These are phyloP conservation scores for Drosophila kuntzei DNA, from an alignment of 2,888 invertebrate species.

Conservation along the genomic window DNA sequence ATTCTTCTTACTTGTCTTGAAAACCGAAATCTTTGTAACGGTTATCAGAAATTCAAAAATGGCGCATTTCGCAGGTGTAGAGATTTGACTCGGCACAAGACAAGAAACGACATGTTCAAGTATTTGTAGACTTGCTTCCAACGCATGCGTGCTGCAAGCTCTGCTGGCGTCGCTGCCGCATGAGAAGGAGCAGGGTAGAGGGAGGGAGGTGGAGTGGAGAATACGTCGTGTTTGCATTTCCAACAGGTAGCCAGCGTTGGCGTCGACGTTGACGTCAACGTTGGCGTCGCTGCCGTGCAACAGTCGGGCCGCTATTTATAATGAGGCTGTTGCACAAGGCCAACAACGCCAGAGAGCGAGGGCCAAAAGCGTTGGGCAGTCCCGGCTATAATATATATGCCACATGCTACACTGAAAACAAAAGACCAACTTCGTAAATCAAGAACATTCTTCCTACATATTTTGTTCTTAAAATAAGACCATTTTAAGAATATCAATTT, in stretches of 20 bases:
- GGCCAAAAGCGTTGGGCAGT: conserved; percentile 8
- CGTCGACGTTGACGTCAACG: conserved; percentile 19
- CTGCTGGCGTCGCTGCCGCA: conserved; percentile 44
- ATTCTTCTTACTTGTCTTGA: too few relatives aligned
- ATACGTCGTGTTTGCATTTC: conserved; percentile 70
- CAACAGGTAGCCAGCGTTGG: conserved; percentile 71
- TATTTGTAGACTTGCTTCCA: conserved; percentile 71
- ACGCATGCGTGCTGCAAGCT: conserved; percentile 55
- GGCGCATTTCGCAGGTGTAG: not conserved
- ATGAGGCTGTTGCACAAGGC: conserved; percentile 63
- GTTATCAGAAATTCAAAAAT: conserved; percentile 8
- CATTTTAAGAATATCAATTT: too few relatives aligned
- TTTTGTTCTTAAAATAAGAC: too few relatives aligned
- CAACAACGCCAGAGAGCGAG: conserved; percentile 16
- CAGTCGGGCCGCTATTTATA: conserved; percentile 72
- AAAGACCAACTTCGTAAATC: too few relatives aligned
- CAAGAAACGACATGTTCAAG: conserved; percentile 12
- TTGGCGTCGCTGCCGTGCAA: conserved; percentile 65
- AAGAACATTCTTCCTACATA: too few relatives aligned
- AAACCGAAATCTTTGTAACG: not conserved
- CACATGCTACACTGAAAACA: too few relatives aligned
- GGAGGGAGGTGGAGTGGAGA: conserved; percentile 13
- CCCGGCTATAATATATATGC: conserved; percentile 20
- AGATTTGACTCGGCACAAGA: not conserved
- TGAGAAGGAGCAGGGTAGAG: not conserved